These are phyloP conservation scores for Scaptodrosophila lebanonensis DNA, from an alignment of 1,140 invertebrate genomes.

Conservation along the genomic window DNA sequence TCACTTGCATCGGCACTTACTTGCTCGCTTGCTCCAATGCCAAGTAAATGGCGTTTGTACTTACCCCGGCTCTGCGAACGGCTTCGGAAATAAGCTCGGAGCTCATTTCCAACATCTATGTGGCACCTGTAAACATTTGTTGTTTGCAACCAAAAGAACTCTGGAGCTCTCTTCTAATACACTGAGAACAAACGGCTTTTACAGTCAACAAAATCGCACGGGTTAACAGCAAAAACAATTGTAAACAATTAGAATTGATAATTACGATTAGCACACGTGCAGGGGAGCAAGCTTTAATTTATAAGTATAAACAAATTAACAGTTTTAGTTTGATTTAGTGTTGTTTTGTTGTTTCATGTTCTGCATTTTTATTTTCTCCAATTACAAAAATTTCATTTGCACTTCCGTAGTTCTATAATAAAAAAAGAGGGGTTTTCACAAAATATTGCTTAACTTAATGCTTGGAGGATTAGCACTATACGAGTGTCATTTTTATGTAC, in stretches of 20 bases:
- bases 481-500: constrained; percentile 7
- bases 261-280: constrained; percentile 47
- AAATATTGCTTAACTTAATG: constrained; percentile 52
- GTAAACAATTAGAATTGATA: constrained; percentile 13
- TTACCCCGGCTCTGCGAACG: constrained; percentile 6
- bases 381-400: constrained; percentile 15
- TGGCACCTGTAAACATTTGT: constrained; percentile 49
- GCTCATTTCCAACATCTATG: too few species aligned
- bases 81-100: constrained; percentile 14
- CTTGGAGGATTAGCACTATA: constrained; percentile 17
- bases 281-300: too few species aligned
- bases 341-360: constrained; percentile 23
- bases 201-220: too few species aligned
- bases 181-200: constrained; percentile 2
- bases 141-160: constrained; percentile 68
- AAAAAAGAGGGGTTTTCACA: constrained; percentile 19
- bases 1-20: too few species aligned
- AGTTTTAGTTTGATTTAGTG: constrained; percentile 9
- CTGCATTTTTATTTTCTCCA: constrained; percentile 30
- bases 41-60: neutral
- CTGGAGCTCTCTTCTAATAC: constrained; percentile 2
- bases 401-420: constrained; percentile 29
- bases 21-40: constrained; percentile 17
- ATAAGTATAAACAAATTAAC: constrained; percentile 24
- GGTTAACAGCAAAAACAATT: too few species aligned